phyloP scores from a whole-genome alignment of 2,797 vertebrate genomes.

The Rhinogobio ventralis region DNA sequence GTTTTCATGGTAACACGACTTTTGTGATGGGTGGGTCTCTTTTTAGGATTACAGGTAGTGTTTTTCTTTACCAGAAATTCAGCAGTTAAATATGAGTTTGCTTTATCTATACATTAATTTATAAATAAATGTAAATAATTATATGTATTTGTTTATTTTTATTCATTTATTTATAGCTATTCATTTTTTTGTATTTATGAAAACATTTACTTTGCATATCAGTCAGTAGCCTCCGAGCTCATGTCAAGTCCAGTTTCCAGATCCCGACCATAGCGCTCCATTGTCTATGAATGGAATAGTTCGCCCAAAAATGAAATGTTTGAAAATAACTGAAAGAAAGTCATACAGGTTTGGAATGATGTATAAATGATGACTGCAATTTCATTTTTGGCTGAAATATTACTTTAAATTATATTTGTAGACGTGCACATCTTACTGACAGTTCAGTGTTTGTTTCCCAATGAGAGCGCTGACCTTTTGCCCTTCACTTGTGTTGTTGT shows the following conservation, averaged over 20 bases:
- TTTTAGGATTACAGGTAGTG: not conserved
- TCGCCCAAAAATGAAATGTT: not conserved
- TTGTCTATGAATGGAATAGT: slow-evolving; percentile 5
- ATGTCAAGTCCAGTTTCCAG: not conserved
- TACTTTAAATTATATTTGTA: slow-evolving; percentile 20
- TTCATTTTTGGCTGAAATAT: slow-evolving; percentile 5
- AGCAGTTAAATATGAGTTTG: not conserved
- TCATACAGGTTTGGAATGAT: not conserved
- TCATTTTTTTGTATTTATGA: not conserved
- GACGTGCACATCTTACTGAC: slow-evolving; percentile 7
- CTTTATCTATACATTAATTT: not conserved
- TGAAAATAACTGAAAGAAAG: not conserved
- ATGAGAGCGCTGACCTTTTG: slow-evolving; percentile 60
- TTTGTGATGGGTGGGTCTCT: not conserved
- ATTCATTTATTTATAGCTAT: not conserved
- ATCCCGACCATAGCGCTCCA: not conserved
- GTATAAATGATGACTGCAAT: not conserved
- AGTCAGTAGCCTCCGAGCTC: not conserved
- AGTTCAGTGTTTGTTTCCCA: slow-evolving; percentile 39
- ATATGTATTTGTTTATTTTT: not conserved
- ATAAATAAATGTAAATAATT: not conserved
- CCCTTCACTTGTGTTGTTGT: slow-evolving; percentile 42
- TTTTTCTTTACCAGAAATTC: not conserved
- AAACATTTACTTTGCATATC: not conserved
- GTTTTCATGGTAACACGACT: not conserved